Percentiles rank a stretch among this genome's conserved stretches.
These are phyloP conservation scores for Chaetoderma sp. DNA, from an alignment of 2,888 invertebrate genomes.

Conservation along the genomic window DNA sequence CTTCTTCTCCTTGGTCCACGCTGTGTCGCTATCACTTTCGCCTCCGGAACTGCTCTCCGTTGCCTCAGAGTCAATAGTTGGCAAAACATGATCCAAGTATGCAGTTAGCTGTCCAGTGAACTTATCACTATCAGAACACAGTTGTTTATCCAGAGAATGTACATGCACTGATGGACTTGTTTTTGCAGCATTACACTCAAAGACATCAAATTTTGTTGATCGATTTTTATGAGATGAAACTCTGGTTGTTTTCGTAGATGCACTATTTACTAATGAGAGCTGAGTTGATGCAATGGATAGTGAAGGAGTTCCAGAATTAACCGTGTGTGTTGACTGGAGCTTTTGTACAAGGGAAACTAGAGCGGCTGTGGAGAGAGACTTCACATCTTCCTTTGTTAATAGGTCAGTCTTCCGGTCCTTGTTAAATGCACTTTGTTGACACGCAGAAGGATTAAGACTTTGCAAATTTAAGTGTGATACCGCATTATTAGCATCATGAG, in stretches of 20 bases:
- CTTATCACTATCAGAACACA: slow-evolving; percentile 73
- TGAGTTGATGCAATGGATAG: too few relatives aligned
- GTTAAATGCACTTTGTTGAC: slow-evolving; percentile 28
- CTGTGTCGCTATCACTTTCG: slow-evolving; percentile 95
- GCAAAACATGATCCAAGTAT: slow-evolving; percentile 81
- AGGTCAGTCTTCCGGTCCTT: slow-evolving; percentile 57
- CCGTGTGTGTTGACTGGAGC: slow-evolving; percentile 71
- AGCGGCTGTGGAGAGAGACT: slow-evolving; percentile 71
- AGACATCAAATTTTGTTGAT: too few relatives aligned
- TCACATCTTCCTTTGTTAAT: slow-evolving; percentile 66
- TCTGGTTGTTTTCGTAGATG: too few relatives aligned
- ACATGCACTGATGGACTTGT: slow-evolving; percentile 33
- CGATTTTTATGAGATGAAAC: background rate
- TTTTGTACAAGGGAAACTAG: slow-evolving; percentile 75
- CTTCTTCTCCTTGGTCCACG: too few relatives aligned
- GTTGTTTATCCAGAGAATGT: slow-evolving; percentile 52
- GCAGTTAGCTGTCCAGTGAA: slow-evolving; percentile 80
- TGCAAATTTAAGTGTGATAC: too few relatives aligned
- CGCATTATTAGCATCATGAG: too few relatives aligned
- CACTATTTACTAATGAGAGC: too few relatives aligned
- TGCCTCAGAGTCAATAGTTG: slow-evolving; percentile 89
- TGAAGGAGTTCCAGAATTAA: background rate
- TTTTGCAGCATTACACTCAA: background rate
- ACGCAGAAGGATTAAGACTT: too few relatives aligned
- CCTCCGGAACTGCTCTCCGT: slow-evolving; percentile 94